Evolutionary conservation across 2,797 vertebrate genomes (phyloP).

Genomic region (Myotis daubentonii): DNA sequence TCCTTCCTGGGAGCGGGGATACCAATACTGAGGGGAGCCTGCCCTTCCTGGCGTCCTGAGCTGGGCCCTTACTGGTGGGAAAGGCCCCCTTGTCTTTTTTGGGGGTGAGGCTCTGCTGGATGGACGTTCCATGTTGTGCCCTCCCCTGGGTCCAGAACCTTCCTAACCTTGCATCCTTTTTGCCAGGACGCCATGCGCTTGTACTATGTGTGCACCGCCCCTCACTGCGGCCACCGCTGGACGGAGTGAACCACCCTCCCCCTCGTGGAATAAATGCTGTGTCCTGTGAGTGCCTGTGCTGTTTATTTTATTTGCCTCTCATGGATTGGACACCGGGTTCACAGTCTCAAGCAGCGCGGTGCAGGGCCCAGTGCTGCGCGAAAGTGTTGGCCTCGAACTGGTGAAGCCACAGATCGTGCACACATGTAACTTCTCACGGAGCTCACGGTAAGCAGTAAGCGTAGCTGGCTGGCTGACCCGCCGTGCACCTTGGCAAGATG

Average conservation of each 20-base stretch:
- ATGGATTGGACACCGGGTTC: neutral
- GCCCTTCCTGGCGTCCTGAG: neutral
- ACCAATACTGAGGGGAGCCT: neutral
- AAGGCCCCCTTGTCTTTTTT: neutral
- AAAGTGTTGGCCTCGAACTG: conserved; percentile 88
- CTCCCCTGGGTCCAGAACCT: neutral
- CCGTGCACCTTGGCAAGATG: conserved; percentile 93
- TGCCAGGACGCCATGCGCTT: conserved; percentile 95
- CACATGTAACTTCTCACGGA: conserved; percentile 94
- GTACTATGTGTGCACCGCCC: conserved; percentile 96
- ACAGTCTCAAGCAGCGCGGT: conserved; percentile 77
- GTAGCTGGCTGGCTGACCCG: conserved; percentile 89
- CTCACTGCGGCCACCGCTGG: conserved; percentile 96
- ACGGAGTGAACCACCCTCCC: conserved; percentile 88
- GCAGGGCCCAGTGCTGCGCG: conserved; percentile 89
- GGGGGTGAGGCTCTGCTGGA: neutral
- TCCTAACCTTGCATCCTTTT: neutral
- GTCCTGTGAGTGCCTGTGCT: neutral
- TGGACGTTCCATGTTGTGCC: neutral
- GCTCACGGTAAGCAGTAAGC: conserved; percentile 93
- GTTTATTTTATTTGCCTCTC: conserved; percentile 74
- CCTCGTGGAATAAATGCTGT: conserved; percentile 59
- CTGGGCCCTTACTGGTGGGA: neutral
- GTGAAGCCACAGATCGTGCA: conserved; percentile 95
- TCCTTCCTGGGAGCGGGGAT: neutral